Conservation (phyloP, 1,140 invertebrate genomes). For the Aphidius gifuensis region DNA sequence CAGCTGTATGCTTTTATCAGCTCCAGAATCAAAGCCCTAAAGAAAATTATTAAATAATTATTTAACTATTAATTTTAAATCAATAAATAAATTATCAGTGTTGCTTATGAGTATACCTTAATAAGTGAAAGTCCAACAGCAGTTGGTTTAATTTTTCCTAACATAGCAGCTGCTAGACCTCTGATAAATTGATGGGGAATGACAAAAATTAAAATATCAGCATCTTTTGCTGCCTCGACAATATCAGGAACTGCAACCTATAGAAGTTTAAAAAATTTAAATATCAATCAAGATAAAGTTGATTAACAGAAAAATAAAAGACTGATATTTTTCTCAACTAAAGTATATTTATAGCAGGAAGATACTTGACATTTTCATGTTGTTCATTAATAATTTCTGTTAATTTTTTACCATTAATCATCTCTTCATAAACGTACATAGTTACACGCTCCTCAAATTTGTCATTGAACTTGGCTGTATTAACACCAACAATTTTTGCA, state of each 20-base stretch:
- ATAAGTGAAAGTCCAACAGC: slow-evolving; percentile 76
- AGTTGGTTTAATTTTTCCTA: slow-evolving; percentile 67
- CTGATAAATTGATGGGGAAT: slow-evolving; percentile 81
- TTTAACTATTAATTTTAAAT: slow-evolving; percentile 9
- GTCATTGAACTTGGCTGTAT: slow-evolving; percentile 60
- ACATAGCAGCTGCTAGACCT: slow-evolving; percentile 62
- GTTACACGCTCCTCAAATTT: slow-evolving; percentile 64
- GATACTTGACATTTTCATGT: slow-evolving; percentile 79
- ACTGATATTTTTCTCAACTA: background rate
- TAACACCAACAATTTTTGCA: slow-evolving; percentile 73
- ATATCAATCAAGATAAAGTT: background rate
- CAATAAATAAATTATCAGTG: background rate
- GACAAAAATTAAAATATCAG: slow-evolving; percentile 83
- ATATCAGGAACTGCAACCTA: slow-evolving; percentile 78
- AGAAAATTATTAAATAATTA: slow-evolving; percentile 25
- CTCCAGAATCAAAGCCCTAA: slow-evolving; percentile 67
- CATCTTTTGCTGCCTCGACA: slow-evolving; percentile 68
- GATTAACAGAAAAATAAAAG: background rate
- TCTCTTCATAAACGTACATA: slow-evolving; percentile 79
- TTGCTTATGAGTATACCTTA: slow-evolving; percentile 59
- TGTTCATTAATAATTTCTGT: slow-evolving; percentile 76
- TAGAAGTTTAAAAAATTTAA: background rate
- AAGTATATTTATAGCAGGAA: too few species aligned
- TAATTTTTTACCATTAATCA: slow-evolving; percentile 69
- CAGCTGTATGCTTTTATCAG: slow-evolving; percentile 66